These are phyloP conservation scores for Elaphurus davidianus DNA, from an alignment of 2,113 vertebrate species.

Conservation along the genomic window DNA sequence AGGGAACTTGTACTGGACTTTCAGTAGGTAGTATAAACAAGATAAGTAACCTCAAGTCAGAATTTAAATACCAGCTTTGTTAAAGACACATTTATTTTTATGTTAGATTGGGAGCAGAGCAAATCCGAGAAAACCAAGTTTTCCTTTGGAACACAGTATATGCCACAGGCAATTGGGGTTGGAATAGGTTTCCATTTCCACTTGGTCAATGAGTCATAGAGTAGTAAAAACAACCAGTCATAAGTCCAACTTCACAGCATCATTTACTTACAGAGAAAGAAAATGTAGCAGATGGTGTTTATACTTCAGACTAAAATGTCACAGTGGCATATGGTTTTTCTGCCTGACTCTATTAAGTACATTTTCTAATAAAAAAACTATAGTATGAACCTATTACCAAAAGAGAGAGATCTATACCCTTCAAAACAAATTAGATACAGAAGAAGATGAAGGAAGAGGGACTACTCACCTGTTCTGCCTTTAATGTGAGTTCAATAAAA, in stretches of 20 bases:
- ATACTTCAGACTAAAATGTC: constrained; percentile 28
- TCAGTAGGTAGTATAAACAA: background rate
- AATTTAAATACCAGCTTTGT: background rate
- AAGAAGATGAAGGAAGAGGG: background rate
- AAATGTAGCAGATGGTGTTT: constrained; percentile 36
- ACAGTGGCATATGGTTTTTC: background rate
- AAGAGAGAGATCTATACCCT: background rate
- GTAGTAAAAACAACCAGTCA: constrained; percentile 56
- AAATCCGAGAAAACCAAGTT: background rate
- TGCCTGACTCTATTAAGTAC: constrained; percentile 37
- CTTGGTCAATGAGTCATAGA: constrained; percentile 69
- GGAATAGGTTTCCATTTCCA: constrained; percentile 52
- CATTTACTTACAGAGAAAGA: background rate
- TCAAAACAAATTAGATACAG: background rate
- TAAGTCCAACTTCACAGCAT: constrained; percentile 16
- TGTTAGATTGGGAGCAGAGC: background rate
- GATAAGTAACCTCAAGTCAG: background rate
- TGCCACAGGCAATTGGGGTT: background rate
- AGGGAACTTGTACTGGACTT: background rate
- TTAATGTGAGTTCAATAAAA: constrained; percentile 97
- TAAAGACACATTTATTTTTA: background rate
- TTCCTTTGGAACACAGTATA: background rate
- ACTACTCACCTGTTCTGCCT: constrained; percentile 94
- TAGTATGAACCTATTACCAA: constrained; percentile 28
- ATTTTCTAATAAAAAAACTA: constrained; percentile 50